Conservation (phyloP, 2,888 invertebrate species). For the Callimorpha dominula region DNA sequence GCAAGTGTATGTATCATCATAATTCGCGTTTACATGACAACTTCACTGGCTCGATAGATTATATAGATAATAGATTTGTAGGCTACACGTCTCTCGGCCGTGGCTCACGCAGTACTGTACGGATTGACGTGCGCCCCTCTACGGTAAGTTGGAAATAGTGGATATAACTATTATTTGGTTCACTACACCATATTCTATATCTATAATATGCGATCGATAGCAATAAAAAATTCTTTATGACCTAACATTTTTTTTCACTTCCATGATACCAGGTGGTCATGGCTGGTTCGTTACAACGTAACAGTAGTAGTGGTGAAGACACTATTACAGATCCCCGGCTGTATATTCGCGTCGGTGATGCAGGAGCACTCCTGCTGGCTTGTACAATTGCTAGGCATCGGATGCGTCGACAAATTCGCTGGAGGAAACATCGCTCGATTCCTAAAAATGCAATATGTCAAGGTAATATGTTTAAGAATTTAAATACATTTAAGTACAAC, state of each 20-base stretch:
- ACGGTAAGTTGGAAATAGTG: too few relatives aligned
- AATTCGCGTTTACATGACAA: too few relatives aligned
- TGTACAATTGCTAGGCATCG: slow-evolving; percentile 96
- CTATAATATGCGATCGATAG: too few relatives aligned
- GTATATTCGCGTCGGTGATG: slow-evolving; percentile 91
- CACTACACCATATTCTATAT: too few relatives aligned
- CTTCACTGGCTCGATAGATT: too few relatives aligned
- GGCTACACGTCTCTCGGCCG: too few relatives aligned
- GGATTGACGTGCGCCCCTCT: too few relatives aligned
- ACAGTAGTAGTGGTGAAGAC: slow-evolving; percentile 95
- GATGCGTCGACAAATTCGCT: slow-evolving; percentile 93
- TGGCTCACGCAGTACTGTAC: too few relatives aligned
- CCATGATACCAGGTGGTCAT: slow-evolving; percentile 91
- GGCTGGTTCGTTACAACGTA: slow-evolving; percentile 95
- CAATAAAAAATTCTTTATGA: neutral
- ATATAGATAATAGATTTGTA: too few relatives aligned
- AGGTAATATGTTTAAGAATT: slow-evolving; percentile 53
- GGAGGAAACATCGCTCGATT: slow-evolving; percentile 78
- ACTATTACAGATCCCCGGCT: slow-evolving; percentile 96
- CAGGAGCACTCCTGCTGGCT: slow-evolving; percentile 89
- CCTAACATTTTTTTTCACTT: neutral
- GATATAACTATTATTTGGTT: too few relatives aligned
- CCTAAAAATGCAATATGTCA: slow-evolving; percentile 74
- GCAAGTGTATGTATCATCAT: too few relatives aligned
- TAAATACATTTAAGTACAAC: neutral